Evolutionary conservation across 1,140 invertebrate genomes (phyloP).

Genomic region (Drosophila ambigua): DNA sequence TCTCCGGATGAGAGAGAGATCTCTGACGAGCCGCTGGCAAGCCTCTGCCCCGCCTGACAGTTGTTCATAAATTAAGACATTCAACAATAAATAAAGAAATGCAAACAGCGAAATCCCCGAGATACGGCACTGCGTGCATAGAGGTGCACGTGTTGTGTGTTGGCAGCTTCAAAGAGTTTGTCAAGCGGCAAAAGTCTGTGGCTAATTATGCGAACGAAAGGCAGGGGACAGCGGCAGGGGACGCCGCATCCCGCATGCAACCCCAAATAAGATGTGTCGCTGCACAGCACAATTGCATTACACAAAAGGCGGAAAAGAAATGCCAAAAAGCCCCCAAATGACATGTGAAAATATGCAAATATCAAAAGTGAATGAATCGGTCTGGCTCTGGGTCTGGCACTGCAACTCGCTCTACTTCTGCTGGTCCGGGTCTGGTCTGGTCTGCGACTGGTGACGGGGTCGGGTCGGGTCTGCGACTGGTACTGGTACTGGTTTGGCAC

Average conservation of each 20-base stretch:
- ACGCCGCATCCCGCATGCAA: slow-evolving; percentile 11
- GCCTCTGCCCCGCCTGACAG: slow-evolving; percentile 53
- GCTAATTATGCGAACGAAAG: slow-evolving; percentile 71
- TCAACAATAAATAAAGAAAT: slow-evolving; percentile 72
- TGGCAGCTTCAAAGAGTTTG: slow-evolving; percentile 78
- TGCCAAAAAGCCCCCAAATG: slow-evolving; percentile 68
- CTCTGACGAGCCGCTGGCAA: slow-evolving; percentile 37
- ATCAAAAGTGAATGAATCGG: slow-evolving; percentile 78
- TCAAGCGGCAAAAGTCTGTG: slow-evolving; percentile 76
- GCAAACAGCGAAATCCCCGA: slow-evolving; percentile 32
- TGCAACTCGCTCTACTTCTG: slow-evolving; percentile 35
- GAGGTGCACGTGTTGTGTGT: slow-evolving; percentile 48
- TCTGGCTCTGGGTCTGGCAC: slow-evolving; percentile 60
- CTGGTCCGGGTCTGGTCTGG: slow-evolving; percentile 39
- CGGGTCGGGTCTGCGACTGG: not conserved
- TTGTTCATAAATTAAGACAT: slow-evolving; percentile 80
- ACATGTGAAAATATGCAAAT: slow-evolving; percentile 83
- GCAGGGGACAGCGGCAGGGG: not conserved
- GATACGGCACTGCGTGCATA: not conserved
- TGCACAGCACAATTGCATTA: slow-evolving; percentile 53
- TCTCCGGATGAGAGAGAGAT: slow-evolving; percentile 14
- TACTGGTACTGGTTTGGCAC: slow-evolving; percentile 30
- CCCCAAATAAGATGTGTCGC: no score
- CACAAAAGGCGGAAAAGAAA: slow-evolving; percentile 74
- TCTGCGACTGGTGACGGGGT: slow-evolving; percentile 19